phyloP scores from a whole-genome alignment of 2,797 vertebrate genomes.

The Paratrypauchen microcephalus region DNA sequence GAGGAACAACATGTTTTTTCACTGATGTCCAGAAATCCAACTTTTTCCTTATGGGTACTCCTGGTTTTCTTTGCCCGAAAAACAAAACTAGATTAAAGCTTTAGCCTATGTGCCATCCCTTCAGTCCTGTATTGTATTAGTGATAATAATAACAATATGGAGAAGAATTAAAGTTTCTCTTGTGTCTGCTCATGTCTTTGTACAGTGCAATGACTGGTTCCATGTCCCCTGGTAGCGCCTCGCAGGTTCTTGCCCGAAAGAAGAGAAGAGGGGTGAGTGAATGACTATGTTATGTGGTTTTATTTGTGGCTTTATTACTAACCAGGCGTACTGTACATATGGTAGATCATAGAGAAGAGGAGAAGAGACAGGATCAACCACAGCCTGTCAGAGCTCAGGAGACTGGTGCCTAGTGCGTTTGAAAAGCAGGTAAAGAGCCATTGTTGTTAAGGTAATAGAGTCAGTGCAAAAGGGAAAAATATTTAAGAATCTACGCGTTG shows the following conservation, averaged over 20 bases:
- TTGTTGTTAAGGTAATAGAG: background rate
- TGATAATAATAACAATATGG: conserved; percentile 80
- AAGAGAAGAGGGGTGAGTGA: conserved; percentile 91
- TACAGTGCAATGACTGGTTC: conserved; percentile 88
- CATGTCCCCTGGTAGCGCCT: conserved; percentile 87
- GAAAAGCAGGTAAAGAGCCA: conserved; percentile 86
- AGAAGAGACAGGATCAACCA: conserved; percentile 94
- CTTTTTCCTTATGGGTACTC: conserved; percentile 53
- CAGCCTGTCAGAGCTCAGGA: conserved; percentile 90
- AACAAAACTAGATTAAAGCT: conserved; percentile 72
- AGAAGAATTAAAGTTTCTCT: conserved; percentile 66
- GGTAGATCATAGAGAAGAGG: conserved; percentile 92
- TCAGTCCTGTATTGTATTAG: conserved; percentile 75
- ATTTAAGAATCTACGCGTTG: background rate
- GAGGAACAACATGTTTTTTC: conserved; percentile 73
- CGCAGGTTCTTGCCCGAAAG: conserved; percentile 92
- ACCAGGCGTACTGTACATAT: conserved; percentile 16
- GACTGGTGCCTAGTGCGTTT: conserved; percentile 89
- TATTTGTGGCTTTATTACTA: conserved; percentile 15
- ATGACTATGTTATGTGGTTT: conserved; percentile 23
- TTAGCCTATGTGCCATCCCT: conserved; percentile 70
- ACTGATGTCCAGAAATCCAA: conserved; percentile 75
- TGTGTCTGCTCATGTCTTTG: conserved; percentile 44
- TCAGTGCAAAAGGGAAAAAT: background rate
- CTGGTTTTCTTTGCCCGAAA: conserved; percentile 58